These are phyloP conservation scores for Drosophila lowei DNA, from an alignment of 1,140 invertebrate species.

Conservation along the genomic window DNA sequence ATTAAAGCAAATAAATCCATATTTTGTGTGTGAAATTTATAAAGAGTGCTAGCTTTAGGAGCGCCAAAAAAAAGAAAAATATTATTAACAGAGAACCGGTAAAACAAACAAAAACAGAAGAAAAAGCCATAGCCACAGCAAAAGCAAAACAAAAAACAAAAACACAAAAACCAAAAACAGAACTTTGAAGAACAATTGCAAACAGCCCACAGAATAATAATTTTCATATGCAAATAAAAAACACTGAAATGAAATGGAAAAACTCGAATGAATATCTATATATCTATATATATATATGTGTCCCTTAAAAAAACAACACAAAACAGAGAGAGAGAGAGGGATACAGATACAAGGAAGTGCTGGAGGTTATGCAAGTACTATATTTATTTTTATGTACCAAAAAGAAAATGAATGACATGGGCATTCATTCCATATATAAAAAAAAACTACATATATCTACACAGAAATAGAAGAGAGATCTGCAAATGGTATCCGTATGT, in stretches of 20 bases:
- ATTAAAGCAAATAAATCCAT: slow-evolving; percentile 55
- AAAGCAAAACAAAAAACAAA: slow-evolving; percentile 12
- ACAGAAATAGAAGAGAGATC: slow-evolving; percentile 12
- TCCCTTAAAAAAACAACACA: neutral
- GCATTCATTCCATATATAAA: slow-evolving; percentile 26
- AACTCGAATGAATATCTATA: slow-evolving; percentile 49
- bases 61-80: slow-evolving; percentile 31
- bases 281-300: slow-evolving; percentile 26
- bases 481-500: slow-evolving; percentile 13
- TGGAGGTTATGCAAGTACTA: slow-evolving; percentile 28
- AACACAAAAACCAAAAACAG: slow-evolving; percentile 16
- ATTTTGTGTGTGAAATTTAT: slow-evolving; percentile 73
- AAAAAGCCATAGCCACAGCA: slow-evolving; percentile 38
- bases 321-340: slow-evolving; percentile 20
- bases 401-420: slow-evolving; percentile 30
- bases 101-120: slow-evolving; percentile 6
- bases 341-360: neutral
- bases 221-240: slow-evolving; percentile 60
- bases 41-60: slow-evolving; percentile 22
- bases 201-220: slow-evolving; percentile 67
- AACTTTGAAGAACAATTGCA: slow-evolving; percentile 19
- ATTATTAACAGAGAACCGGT: slow-evolving; percentile 26
- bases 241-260: slow-evolving; percentile 36
- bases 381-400: slow-evolving; percentile 71
- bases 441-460: slow-evolving; percentile 22